These are phyloP conservation scores for Leptopterna dolabrata DNA, from an alignment of 2,888 invertebrate species.

Conservation along the genomic window DNA sequence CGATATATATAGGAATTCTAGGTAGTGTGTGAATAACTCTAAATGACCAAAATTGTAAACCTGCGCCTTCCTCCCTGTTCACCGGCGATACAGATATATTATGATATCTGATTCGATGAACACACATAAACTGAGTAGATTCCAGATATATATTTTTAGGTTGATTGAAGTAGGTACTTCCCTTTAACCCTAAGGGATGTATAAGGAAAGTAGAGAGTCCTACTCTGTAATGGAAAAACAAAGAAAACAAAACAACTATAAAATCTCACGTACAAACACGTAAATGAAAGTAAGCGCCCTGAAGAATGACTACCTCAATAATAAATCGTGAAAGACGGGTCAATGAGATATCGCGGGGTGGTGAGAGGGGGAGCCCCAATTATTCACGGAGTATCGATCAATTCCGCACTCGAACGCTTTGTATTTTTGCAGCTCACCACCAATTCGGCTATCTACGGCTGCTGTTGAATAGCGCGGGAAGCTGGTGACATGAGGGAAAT, in stretches of 20 bases:
- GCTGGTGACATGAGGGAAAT: background rate
- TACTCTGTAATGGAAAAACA: no score
- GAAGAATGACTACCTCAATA: background rate
- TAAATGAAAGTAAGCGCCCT: background rate
- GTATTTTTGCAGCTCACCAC: background rate
- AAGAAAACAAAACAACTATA: background rate
- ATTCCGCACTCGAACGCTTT: background rate
- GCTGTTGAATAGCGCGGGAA: background rate
- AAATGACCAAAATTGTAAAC: no score
- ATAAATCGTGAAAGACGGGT: constrained; percentile 4
- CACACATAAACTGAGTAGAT: no score
- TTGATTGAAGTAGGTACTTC: no score
- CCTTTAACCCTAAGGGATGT: no score
- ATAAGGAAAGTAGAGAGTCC: no score
- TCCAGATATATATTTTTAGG: no score
- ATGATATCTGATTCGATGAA: no score
- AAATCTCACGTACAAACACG: background rate
- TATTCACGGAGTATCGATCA: constrained; percentile 16
- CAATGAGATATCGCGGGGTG: background rate
- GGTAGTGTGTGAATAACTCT: no score
- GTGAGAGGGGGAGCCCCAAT: background rate
- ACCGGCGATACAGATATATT: no score
- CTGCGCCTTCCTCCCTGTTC: no score
- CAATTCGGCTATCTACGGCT: background rate
- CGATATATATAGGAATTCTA: no score